Evolutionary conservation across 2,888 invertebrate species (phyloP), one percentile per base, ranked within the genome.

Genomic region (Himalopsyche japonica): DNA sequence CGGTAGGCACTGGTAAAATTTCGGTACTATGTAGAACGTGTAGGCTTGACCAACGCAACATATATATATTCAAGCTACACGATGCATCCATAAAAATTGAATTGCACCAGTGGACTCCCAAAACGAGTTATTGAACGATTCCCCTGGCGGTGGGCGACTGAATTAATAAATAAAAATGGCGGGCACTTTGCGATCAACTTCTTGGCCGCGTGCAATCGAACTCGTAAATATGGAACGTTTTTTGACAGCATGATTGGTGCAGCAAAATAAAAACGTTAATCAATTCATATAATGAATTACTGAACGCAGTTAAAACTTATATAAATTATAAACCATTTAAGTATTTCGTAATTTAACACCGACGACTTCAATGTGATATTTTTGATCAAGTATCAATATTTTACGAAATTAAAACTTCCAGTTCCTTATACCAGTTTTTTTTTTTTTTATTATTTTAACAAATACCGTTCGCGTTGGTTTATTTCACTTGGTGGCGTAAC

Each of bases 121-220:
- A 77, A 86, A 86, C 81, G 80, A 79, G 84, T 84, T 84, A 86
- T 86, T 84, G 86, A 80, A 86, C 82, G 80, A 64, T 79, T 83
- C 83, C 85, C 84, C 34, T 37, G 76, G 83, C 76, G 49, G 70
- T 70, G 76, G 34, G 57, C 64, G 47, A 47, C 48, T 80, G 81
- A 81, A 83, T 83, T 85, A 85, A 85, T 83, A 83, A 85, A 82
- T 85, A 83, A 83, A 85, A 47, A 84, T 80, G 83, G 70, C 80
- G 27, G 34, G 76, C 83, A 83, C 83, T 83, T 80, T 30, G 78
- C 76, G 47, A 81, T 81, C 76, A 81, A 76, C 81, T 77, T 76
- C 81, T 70, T 81, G 76, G 47, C 32, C 81, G 57, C 10, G 57
- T 57, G 20, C 57, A 57, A 20, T 57, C 20, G 57, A 57, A 57